A percentile compares a stretch with the other conserved stretches of the same genome.
phyloP scores from a whole-genome alignment of 1,140 invertebrate genomes.

The Neodiprion pinetum region DNA sequence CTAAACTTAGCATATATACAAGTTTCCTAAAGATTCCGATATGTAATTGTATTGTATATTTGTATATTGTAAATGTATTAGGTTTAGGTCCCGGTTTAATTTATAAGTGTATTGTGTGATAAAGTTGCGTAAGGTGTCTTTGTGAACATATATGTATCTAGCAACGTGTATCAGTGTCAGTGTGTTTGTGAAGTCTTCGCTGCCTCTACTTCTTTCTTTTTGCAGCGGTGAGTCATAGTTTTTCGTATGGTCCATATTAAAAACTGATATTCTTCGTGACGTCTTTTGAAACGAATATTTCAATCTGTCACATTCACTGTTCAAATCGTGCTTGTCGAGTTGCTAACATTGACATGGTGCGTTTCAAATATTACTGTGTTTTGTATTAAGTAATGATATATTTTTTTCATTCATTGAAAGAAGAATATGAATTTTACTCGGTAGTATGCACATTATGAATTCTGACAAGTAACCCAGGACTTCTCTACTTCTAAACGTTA shows the following conservation, averaged over 20 bases:
- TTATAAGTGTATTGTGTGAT: constrained; percentile 1
- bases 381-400: neutral
- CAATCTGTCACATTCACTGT: too few relatives aligned
- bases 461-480: too few relatives aligned
- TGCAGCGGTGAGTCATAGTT: neutral
- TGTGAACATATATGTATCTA: neutral
- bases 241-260: neutral
- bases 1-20: too few relatives aligned
- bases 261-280: too few relatives aligned
- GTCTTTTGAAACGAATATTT: too few relatives aligned
- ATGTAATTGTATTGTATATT: too few relatives aligned
- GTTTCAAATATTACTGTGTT: neutral
- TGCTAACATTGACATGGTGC: neutral
- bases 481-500: too few relatives aligned
- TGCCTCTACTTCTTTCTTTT: neutral
- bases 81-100: neutral
- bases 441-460: too few relatives aligned
- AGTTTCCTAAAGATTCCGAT: too few relatives aligned
- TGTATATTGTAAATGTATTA: neutral
- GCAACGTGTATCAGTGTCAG: neutral
- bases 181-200: neutral
- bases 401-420: neutral
- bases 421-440: too few relatives aligned
- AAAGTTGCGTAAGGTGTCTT: neutral
- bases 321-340: too few relatives aligned